Conservation (phyloP, 2,113 vertebrate genomes). For the Malaclemys terrapin region DNA sequence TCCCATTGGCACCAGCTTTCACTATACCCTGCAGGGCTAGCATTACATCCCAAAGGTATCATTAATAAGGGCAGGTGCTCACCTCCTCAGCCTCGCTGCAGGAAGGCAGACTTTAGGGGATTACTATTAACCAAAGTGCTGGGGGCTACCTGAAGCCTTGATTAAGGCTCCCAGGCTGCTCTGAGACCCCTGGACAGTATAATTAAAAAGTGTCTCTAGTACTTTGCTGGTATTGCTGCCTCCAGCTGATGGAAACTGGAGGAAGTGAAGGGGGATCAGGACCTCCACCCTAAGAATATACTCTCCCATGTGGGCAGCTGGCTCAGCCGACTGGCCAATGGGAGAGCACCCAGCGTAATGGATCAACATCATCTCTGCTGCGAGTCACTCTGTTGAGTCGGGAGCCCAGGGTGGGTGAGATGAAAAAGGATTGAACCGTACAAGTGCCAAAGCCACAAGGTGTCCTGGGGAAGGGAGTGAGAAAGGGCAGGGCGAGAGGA, state of each 20-base stretch:
- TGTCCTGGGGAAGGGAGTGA: background rate
- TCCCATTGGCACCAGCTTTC: background rate
- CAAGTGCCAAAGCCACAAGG: background rate
- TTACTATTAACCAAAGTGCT: background rate
- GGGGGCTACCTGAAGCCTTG: background rate
- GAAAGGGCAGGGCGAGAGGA: background rate
- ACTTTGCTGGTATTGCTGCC: background rate
- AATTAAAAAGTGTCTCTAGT: background rate
- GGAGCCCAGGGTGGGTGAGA: background rate
- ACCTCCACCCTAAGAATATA: background rate
- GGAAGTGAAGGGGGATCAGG: background rate
- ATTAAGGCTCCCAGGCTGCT: background rate
- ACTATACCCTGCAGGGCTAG: background rate
- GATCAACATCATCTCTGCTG: no score
- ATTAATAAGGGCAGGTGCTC: background rate
- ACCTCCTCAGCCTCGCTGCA: accelerated
- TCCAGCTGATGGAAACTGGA: background rate
- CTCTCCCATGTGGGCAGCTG: no score
- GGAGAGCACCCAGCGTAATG: no score
- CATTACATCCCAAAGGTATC: background rate
- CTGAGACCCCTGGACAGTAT: background rate
- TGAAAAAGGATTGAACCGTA: background rate
- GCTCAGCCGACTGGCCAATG: no score
- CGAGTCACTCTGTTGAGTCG: no score
- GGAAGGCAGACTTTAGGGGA: accelerated